Evolutionary conservation across 1,140 invertebrate species (phyloP).

Genomic region (Drosophila gunungcola): DNA sequence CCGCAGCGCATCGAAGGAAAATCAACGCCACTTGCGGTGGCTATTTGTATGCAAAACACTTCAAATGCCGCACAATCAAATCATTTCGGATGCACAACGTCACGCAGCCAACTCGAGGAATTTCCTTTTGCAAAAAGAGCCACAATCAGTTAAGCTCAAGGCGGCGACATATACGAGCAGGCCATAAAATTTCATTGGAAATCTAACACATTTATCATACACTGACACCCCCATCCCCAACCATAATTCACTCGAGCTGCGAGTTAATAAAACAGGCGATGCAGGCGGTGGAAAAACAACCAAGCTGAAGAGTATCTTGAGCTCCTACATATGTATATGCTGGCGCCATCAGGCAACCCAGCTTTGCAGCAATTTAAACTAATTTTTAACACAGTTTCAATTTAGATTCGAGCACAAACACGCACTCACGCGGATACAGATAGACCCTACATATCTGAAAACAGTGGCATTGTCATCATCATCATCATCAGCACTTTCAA

Average conservation of each 20-base stretch:
- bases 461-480: slow-evolving; percentile 56
- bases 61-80: slow-evolving; percentile 57
- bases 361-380: slow-evolving; percentile 64
- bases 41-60: slow-evolving; percentile 72
- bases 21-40: slow-evolving; percentile 18
- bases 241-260: slow-evolving; percentile 58
- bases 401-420: slow-evolving; percentile 54
- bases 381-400: slow-evolving; percentile 74
- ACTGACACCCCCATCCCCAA: slow-evolving; percentile 26
- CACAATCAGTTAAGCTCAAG: slow-evolving; percentile 49
- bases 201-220: slow-evolving; percentile 78
- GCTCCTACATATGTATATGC: slow-evolving; percentile 33
- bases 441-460: slow-evolving; percentile 4
- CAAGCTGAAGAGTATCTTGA: slow-evolving; percentile 6
- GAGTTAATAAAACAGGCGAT: slow-evolving; percentile 28
- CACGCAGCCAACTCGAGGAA: slow-evolving; percentile 3
- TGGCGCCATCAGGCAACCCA: slow-evolving; percentile 62
- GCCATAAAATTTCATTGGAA: slow-evolving; percentile 78
- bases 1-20: slow-evolving; percentile 30
- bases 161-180: slow-evolving; percentile 45
- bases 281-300: not conserved
- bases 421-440: slow-evolving; percentile 12
- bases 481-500: slow-evolving; percentile 72
- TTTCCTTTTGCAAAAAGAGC: slow-evolving; percentile 52
- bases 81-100: slow-evolving; percentile 48